Evolutionary conservation across 37 sponge, comb jelly and placozoan species (phyloP).

Genomic region (Petrosia ficiformis): DNA sequence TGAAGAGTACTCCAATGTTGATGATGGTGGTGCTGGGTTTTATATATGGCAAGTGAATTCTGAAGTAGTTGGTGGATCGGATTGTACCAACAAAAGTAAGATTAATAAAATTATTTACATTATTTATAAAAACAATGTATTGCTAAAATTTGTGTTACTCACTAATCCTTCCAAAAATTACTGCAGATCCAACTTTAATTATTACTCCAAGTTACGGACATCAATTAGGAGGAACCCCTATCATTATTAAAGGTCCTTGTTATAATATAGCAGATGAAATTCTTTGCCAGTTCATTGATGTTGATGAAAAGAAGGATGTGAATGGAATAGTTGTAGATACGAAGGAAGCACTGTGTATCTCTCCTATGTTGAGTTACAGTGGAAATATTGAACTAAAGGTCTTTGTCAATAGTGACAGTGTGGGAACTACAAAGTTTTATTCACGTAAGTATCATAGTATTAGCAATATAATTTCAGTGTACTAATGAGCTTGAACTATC

Average conservation of each 20-base stretch:
- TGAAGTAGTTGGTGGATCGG: neutral
- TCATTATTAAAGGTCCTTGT: neutral
- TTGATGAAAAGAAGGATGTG: neutral
- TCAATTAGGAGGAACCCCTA: conserved; percentile 12
- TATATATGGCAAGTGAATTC: neutral
- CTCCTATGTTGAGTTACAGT: no score
- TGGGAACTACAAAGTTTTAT: no score
- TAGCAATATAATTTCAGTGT: no score
- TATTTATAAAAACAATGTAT: conserved; percentile 1
- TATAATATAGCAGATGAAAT: neutral
- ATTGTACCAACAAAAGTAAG: neutral
- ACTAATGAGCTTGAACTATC: no score
- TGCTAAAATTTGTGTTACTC: neutral
- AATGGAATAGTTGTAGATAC: neutral
- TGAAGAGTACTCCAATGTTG: neutral
- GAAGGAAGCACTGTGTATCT: neutral
- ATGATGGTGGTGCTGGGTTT: neutral
- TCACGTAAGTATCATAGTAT: no score
- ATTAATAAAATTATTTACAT: neutral
- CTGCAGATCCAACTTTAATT: neutral
- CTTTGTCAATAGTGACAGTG: no score
- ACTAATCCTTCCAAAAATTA: no score
- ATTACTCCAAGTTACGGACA: neutral
- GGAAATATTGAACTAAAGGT: no score
- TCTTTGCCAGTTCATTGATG: neutral